phyloP scores from a whole-genome alignment of 2,113 vertebrate species.

The Cervus canadensis region DNA sequence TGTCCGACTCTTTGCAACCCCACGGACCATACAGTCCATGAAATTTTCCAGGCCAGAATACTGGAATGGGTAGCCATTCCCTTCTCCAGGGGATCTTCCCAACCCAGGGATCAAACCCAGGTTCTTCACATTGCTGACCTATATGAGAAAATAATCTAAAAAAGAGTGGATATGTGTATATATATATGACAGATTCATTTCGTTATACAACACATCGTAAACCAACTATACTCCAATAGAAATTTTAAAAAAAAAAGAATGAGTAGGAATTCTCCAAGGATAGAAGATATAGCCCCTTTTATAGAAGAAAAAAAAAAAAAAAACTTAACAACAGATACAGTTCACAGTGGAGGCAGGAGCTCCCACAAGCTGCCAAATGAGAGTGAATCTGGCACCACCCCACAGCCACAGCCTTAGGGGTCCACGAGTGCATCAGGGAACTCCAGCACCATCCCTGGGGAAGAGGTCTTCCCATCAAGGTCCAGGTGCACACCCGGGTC shows the following conservation, averaged over 20 bases:
- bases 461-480: background rate
- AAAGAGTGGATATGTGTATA: background rate
- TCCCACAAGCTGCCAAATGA: background rate
- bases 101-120: background rate
- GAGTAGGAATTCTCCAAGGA: background rate
- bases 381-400: too few species aligned
- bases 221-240: background rate
- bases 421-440: background rate
- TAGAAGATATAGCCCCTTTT: background rate
- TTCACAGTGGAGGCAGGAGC: background rate
- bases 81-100: background rate
- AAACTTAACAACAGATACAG: background rate
- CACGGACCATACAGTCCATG: background rate
- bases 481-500: background rate
- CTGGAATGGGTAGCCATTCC: background rate
- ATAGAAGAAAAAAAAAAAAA: background rate
- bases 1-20: background rate
- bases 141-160: background rate
- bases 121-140: background rate
- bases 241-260: background rate
- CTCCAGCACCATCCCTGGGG: background rate
- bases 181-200: background rate
- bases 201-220: background rate
- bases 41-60: background rate
- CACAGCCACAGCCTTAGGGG: background rate